Conservation (phyloP, 1,140 invertebrate genomes). For the Polyergus mexicanus region DNA sequence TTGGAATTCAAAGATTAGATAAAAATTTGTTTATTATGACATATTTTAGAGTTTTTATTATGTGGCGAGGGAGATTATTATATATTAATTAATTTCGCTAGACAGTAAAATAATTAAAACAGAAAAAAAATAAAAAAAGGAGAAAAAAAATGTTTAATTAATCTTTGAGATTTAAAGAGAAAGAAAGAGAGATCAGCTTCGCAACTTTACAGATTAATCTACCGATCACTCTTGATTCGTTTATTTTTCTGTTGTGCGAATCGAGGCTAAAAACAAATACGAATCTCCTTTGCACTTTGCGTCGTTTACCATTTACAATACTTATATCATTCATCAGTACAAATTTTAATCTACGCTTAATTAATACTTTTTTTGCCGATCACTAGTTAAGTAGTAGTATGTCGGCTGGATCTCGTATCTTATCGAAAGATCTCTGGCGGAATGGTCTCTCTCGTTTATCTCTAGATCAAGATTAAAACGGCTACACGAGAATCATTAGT, state of each 20-base stretch:
- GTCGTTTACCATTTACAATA: background rate
- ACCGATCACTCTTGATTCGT: background rate
- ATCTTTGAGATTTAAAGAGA: constrained; percentile 14
- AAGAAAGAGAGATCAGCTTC: background rate
- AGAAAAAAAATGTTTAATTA: background rate
- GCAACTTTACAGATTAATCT: background rate
- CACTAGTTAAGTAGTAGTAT: constrained; percentile 45
- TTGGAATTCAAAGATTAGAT: background rate
- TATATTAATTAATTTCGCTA: background rate
- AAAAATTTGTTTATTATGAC: constrained; percentile 8
- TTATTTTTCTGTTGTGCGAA: background rate
- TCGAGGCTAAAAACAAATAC: background rate
- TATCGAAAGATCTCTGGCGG: constrained; percentile 20
- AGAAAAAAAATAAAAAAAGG: background rate
- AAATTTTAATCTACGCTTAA: constrained; percentile 54
- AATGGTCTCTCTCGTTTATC: constrained; percentile 31
- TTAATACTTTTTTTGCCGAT: background rate
- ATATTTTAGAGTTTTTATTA: constrained; percentile 13
- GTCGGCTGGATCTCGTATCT: constrained; percentile 16
- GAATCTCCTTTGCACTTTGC: constrained; percentile 17
- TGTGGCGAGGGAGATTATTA: background rate
- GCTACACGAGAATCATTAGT: background rate
- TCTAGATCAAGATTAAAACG: constrained; percentile 9
- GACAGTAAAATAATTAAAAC: background rate
- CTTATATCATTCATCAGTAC: background rate